Evolutionary conservation across 2,113 vertebrate species (phyloP).

Genomic region (Elachura formosa): DNA sequence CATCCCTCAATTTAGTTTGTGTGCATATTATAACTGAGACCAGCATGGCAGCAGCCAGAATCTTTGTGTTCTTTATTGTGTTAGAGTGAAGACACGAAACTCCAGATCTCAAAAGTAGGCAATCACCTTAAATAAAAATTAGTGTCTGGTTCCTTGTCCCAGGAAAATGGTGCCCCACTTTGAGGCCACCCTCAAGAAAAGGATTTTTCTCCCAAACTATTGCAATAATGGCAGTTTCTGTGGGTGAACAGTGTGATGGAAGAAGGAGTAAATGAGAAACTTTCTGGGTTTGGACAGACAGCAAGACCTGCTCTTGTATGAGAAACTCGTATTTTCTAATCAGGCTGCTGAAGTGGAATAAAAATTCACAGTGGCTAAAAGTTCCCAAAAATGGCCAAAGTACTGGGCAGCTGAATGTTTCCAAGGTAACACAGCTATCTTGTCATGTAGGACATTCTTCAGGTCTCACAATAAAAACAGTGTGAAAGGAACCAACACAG

Average conservation of each 20-base stretch:
- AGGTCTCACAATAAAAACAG: neutral
- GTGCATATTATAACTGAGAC: neutral
- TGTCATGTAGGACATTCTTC: neutral
- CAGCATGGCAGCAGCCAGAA: neutral
- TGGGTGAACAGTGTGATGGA: neutral
- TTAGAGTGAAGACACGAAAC: neutral
- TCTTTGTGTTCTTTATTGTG: neutral
- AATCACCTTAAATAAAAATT: neutral
- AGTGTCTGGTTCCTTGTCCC: neutral
- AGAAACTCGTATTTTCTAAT: neutral
- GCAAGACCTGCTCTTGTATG: neutral
- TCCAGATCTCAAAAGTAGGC: neutral
- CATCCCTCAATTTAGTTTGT: neutral
- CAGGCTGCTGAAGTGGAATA: neutral
- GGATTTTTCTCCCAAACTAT: neutral
- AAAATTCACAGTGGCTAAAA: neutral
- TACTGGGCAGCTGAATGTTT: neutral
- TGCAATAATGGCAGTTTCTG: neutral
- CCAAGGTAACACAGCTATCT: neutral
- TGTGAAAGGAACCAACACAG: neutral
- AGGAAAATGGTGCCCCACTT: neutral
- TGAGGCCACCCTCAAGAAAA: neutral
- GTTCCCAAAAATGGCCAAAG: neutral
- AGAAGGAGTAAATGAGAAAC: neutral
- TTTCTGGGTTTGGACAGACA: neutral